phyloP scores from a whole-genome alignment of 2,113 vertebrate species.

The Cheirogaleus medius region DNA sequence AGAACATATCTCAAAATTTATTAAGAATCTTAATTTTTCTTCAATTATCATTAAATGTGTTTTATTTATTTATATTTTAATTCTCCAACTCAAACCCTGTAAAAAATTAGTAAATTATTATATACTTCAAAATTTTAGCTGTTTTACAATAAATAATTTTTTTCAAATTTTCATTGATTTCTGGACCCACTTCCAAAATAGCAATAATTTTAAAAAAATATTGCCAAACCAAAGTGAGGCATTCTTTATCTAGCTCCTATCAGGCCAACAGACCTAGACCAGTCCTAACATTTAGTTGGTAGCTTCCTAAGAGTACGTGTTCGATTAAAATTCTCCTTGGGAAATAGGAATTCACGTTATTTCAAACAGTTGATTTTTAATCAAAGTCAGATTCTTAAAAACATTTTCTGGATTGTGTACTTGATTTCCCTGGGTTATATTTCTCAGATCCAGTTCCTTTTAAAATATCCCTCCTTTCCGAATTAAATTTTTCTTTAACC shows the following conservation, averaged over 20 bases:
- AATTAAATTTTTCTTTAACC: background rate
- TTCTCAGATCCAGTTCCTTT: background rate
- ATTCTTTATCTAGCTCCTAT: background rate
- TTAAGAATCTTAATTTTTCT: background rate
- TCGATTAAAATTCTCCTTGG: background rate
- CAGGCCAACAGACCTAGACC: background rate
- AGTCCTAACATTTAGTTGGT: background rate
- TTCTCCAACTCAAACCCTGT: background rate
- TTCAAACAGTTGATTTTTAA: background rate
- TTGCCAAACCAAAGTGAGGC: background rate
- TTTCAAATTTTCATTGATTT: background rate
- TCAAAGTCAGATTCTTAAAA: background rate
- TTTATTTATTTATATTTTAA: background rate
- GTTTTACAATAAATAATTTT: background rate
- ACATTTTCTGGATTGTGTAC: background rate
- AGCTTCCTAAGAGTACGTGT: background rate
- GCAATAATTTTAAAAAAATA: background rate
- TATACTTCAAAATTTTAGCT: background rate
- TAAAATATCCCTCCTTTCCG: background rate
- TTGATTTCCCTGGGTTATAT: background rate
- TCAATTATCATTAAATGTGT: background rate
- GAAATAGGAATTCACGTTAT: background rate
- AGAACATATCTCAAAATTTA: background rate
- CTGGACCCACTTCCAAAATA: background rate
- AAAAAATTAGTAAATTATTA: background rate